These are phyloP conservation scores for Nesometra sesokonis DNA, from an alignment of 35 echinoderm and acorn worm genomes.

Conservation along the genomic window DNA sequence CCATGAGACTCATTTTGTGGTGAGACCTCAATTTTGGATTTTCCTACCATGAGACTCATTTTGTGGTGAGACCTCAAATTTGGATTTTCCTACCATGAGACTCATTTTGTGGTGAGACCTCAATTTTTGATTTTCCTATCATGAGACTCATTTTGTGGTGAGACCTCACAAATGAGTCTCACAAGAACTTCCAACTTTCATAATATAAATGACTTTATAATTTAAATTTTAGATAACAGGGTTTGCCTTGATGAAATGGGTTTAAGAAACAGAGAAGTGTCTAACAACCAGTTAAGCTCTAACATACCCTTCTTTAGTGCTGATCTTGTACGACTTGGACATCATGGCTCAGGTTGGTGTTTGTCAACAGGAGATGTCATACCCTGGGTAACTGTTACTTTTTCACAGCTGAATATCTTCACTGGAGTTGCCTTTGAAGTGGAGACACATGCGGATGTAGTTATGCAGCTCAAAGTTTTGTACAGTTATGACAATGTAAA, in stretches of 20 bases:
- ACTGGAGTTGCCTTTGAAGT: not conserved
- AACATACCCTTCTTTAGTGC: not conserved
- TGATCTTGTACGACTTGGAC: not conserved
- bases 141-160: too few relatives aligned
- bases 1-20: too few relatives aligned
- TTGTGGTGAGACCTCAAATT: too few relatives aligned
- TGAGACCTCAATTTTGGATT: too few relatives aligned
- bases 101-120: too few relatives aligned
- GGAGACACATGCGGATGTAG: not conserved
- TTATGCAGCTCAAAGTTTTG: not conserved
- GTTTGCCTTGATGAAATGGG: not conserved
- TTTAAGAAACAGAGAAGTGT: not conserved
- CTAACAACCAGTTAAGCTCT: not conserved
- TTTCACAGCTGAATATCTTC: not conserved
- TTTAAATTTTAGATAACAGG: not conserved
- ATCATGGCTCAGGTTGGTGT: not conserved
- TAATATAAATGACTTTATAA: too few relatives aligned
- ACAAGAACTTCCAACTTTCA: too few relatives aligned
- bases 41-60: too few relatives aligned
- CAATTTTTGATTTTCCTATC: too few relatives aligned
- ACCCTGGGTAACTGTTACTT: not conserved
- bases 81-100: too few relatives aligned
- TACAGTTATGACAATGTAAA: not conserved
- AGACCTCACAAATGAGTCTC: too few relatives aligned
- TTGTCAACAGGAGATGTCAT: not conserved